These are phyloP conservation scores for Phocides pigmalion DNA, from an alignment of 1,140 invertebrate genomes.

Conservation along the genomic window DNA sequence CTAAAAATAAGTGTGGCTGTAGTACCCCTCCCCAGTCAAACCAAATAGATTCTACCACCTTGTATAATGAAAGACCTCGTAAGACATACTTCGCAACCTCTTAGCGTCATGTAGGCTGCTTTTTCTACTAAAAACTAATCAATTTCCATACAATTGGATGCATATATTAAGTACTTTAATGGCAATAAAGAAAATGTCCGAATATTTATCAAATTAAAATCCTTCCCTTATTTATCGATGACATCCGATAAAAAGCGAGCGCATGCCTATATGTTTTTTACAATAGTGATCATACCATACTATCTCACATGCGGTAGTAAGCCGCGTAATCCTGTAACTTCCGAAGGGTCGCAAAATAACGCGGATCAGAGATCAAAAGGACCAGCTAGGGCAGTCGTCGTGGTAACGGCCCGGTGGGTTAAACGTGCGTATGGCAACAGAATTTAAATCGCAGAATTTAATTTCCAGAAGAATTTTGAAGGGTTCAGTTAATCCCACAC, in stretches of 20 bases:
- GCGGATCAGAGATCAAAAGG: constrained; percentile 22
- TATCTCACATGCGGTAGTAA: constrained; percentile 14
- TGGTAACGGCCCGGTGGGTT: constrained; percentile 1
- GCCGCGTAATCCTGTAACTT: constrained; percentile 21
- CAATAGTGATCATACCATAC: constrained; percentile 2
- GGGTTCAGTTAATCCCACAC: constrained; percentile 9
- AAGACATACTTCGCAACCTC: too few relatives aligned
- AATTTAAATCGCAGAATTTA: constrained; percentile 7
- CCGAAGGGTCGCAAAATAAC: constrained; percentile 15
- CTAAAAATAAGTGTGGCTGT: too few relatives aligned
- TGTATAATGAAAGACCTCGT: too few relatives aligned
- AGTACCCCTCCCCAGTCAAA: too few relatives aligned
- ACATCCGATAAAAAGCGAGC: not conserved
- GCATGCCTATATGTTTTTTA: constrained; percentile 5
- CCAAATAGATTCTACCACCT: too few relatives aligned
- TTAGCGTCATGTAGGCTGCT: too few relatives aligned
- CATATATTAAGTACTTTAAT: too few relatives aligned
- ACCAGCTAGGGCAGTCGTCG: constrained; percentile 20
- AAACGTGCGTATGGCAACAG: constrained; percentile 4
- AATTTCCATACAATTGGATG: too few relatives aligned
- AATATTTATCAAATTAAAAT: too few relatives aligned
- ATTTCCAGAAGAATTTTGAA: constrained; percentile 2
- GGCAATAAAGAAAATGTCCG: too few relatives aligned
- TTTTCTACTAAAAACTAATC: too few relatives aligned
- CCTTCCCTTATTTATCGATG: too few relatives aligned